phyloP scores from a whole-genome alignment of 2,888 invertebrate genomes.

The Carterocephalus palaemon region DNA sequence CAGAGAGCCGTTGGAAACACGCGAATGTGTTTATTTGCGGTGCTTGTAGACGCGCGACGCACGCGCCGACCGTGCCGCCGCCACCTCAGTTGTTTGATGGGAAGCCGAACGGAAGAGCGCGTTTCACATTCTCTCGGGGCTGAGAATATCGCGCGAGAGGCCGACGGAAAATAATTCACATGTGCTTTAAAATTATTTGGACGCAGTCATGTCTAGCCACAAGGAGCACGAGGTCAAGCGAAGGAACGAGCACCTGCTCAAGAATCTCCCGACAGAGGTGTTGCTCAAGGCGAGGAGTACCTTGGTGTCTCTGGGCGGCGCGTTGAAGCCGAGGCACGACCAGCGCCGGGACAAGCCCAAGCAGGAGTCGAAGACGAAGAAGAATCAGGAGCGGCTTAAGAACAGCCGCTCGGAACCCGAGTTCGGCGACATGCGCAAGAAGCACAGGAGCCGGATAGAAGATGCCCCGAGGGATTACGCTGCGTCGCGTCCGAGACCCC shows the following conservation, averaged over 20 bases:
- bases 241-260: conserved; percentile 63
- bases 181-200: conserved; percentile 34
- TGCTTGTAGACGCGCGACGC: conserved; percentile 58
- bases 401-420: conserved; percentile 64
- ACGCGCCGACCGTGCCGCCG: conserved; percentile 57
- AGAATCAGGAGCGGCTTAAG: conserved; percentile 59
- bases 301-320: conserved; percentile 66
- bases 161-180: conserved; percentile 32
- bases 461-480: conserved; percentile 45
- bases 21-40: conserved; percentile 71
- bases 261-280: conserved; percentile 69
- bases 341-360: conserved; percentile 53
- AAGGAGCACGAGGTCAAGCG: conserved; percentile 59
- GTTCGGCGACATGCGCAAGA: conserved; percentile 57
- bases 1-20: conserved; percentile 20
- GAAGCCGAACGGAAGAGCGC: conserved; percentile 53
- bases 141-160: conserved; percentile 27
- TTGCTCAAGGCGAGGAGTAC: conserved; percentile 68
- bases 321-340: conserved; percentile 66
- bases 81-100: conserved; percentile 63
- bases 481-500: conserved; percentile 51
- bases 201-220: conserved; percentile 59
- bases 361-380: conserved; percentile 70
- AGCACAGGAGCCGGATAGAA: conserved; percentile 60
- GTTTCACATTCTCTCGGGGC: conserved; percentile 33